Evolutionary conservation across 2,797 vertebrate genomes (phyloP).

Genomic region (Pantherophis vulpinus): DNA sequence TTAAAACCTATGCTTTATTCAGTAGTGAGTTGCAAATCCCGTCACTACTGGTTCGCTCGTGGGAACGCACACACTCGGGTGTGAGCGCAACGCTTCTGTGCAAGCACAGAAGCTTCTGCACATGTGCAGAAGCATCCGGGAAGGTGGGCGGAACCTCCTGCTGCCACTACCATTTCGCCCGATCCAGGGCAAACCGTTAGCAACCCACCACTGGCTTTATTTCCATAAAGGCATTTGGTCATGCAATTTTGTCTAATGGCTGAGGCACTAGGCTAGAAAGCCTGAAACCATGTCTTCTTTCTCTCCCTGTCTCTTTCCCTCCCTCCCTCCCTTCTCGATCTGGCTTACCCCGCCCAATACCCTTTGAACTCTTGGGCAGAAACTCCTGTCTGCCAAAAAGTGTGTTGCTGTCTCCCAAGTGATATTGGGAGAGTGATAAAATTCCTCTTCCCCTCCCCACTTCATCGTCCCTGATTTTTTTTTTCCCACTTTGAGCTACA

Average conservation of each 20-base stretch:
- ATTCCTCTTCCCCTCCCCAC: not conserved
- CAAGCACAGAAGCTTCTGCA: too few relatives aligned
- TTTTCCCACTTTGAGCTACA: not conserved
- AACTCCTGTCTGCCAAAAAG: not conserved
- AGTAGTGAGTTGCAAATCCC: too few relatives aligned
- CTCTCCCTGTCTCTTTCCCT: fast-evolving
- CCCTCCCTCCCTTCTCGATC: too few relatives aligned
- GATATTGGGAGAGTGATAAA: not conserved
- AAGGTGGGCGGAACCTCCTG: too few relatives aligned
- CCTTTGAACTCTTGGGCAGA: not conserved
- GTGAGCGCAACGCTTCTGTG: too few relatives aligned
- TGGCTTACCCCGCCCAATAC: not conserved
- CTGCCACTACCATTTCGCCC: too few relatives aligned
- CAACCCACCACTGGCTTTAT: too few relatives aligned
- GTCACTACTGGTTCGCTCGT: too few relatives aligned
- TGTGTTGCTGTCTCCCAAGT: not conserved
- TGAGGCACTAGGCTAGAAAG: not conserved
- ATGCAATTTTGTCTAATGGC: not conserved
- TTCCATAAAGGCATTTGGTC: too few relatives aligned
- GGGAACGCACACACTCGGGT: too few relatives aligned
- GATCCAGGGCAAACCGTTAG: too few relatives aligned
- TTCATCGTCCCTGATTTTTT: not conserved
- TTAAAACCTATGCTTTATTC: not conserved
- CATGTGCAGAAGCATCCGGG: too few relatives aligned
- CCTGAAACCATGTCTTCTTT: not conserved